Evolutionary conservation across 2,888 invertebrate genomes (phyloP), one percentile per base, ranked within the genome.

Genomic region (Seladonia tumulorum): DNA sequence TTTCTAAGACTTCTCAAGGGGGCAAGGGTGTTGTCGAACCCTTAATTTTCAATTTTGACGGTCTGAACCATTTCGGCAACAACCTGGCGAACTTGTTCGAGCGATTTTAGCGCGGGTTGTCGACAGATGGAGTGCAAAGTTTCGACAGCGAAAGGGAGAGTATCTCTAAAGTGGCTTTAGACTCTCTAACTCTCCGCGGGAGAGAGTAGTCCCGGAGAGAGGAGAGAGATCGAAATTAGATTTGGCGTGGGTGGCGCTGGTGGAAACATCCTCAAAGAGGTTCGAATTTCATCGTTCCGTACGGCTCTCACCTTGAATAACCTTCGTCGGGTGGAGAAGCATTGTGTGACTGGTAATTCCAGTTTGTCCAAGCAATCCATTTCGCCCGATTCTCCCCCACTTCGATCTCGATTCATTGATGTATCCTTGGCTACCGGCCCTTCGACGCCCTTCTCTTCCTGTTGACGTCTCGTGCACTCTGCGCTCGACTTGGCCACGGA

Each of bases 191-290:
- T 47, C 42, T 47, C 71, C 18, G 35, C 2, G 2, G 66, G 18
- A 35, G 66, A 16, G 66, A 60, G 14, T 25, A 16, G 12, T 60
- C 5, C 60, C 14, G 25, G 60, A 60, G 25, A 60, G 68, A 57
- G 83, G 88, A 86, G 88, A 85, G 88, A 88, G 89, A 85, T 88
- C 82, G 88, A 81, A 89, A 89, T 89, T 89, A 88, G 89, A 89
- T 89, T 89, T 88, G 84, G 42, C 71, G 76, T 76, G 73, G 78
- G 74, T 81, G 80, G 5, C 66, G 57, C 5, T 45, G 60, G 42
- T 63, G 79, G 74, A 71, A 76, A 74, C 80, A 79, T 84, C 87
- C 85, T 89, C 88, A 83, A 85, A 88, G 88, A 74, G 74, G 83
- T 70, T 88, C 82, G 85, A 89, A 83, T 88, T 89, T 89, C 89